phyloP scores from a whole-genome alignment of 2,113 vertebrate species.

The Craseonycteris thonglongyai region DNA sequence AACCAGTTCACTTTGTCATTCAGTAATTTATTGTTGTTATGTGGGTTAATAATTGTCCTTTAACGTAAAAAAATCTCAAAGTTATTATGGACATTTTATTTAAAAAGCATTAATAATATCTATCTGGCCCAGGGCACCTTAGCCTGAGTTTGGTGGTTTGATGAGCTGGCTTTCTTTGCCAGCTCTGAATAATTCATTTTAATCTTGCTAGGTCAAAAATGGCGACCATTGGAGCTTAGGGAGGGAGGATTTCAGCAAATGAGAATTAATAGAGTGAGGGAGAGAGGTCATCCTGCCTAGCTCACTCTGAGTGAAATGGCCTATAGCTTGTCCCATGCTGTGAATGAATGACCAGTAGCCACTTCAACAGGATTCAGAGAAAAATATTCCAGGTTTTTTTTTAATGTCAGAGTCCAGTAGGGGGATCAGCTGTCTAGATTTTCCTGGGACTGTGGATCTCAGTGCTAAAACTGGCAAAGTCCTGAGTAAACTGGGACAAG shows the following conservation, averaged over 20 bases:
- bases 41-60: neutral
- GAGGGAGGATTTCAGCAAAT: neutral
- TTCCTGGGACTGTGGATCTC: neutral
- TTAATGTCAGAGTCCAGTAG: neutral
- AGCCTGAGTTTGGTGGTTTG: neutral
- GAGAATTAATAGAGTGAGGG: neutral
- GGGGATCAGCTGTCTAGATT: neutral
- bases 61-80: neutral
- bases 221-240: neutral
- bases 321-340: neutral
- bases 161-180: neutral
- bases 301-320: no score
- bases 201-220: neutral
- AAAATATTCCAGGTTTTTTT: neutral
- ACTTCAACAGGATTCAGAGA: neutral
- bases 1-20: neutral
- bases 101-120: neutral
- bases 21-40: neutral
- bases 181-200: neutral
- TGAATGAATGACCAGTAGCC: fast-evolving
- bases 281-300: neutral
- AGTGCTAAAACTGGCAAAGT: neutral
- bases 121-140: neutral
- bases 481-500: neutral
- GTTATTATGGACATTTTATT: neutral